Evolutionary conservation across 2,888 invertebrate genomes (phyloP).

Genomic region (Vannuccia rotundouncinata): DNA sequence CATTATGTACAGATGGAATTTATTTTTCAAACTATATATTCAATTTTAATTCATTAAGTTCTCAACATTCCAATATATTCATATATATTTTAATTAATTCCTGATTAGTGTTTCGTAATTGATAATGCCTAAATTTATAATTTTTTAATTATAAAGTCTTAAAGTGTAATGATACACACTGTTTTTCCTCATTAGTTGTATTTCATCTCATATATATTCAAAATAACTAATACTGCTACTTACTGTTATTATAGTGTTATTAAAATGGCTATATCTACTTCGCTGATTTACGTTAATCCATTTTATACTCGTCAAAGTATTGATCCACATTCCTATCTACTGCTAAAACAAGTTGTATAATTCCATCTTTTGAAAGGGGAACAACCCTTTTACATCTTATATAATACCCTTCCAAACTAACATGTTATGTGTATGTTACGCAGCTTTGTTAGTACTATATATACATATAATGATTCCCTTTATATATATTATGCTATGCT

Average conservation of each 20-base stretch:
- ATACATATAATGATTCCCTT: neutral
- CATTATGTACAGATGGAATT: slow-evolving; percentile 19
- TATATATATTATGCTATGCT: no score
- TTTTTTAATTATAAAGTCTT: no score
- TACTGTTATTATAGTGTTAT: neutral
- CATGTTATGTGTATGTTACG: neutral
- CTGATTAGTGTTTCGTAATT: no score
- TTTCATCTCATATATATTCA: neutral
- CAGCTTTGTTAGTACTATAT: neutral
- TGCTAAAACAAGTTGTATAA: neutral
- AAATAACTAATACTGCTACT: no score
- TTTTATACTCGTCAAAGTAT: neutral
- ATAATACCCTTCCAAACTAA: neutral
- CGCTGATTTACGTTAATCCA: neutral
- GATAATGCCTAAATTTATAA: no score
- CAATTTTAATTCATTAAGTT: neutral
- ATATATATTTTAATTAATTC: no score
- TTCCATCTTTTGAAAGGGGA: neutral
- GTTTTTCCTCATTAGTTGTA: neutral
- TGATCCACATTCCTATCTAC: neutral
- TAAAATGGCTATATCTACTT: neutral
- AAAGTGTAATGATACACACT: no score
- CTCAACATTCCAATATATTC: neutral
- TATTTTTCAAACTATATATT: neutral
- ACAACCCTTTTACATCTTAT: neutral